Percentiles rank a stretch among this genome's conserved stretches.
phyloP scores from a whole-genome alignment of 2,113 vertebrate genomes.

The Noturus placidus region DNA sequence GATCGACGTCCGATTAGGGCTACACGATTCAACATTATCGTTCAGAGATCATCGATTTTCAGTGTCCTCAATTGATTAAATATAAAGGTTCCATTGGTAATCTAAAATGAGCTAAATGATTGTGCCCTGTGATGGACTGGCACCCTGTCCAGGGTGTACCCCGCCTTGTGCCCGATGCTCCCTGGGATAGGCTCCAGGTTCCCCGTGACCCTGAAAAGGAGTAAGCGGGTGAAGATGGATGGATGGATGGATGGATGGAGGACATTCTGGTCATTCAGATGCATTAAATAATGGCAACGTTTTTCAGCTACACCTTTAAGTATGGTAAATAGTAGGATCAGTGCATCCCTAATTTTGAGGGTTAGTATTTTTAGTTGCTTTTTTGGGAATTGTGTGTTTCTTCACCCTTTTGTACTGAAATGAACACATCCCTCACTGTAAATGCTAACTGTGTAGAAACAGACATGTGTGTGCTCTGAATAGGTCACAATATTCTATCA shows the following conservation, averaged over 20 bases:
- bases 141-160: too few species aligned
- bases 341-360: background rate
- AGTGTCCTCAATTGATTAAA: background rate
- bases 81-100: background rate
- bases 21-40: background rate
- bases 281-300: background rate
- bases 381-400: background rate
- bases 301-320: background rate
- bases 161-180: too few species aligned
- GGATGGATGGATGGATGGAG: too few species aligned
- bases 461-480: background rate
- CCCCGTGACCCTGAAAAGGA: too few species aligned
- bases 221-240: too few species aligned
- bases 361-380: background rate
- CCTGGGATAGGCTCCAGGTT: too few species aligned
- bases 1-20: background rate
- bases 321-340: background rate
- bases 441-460: constrained; percentile 9
- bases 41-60: constrained; percentile 3
- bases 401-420: constrained; percentile 7
- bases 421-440: background rate
- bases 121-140: too few species aligned
- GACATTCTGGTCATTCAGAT: background rate
- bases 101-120: background rate
- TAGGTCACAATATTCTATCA: constrained; percentile 1